Evolutionary conservation across 2,113 vertebrate genomes (phyloP), one percentile per base, ranked within the genome.

Genomic region (Anhinga rufa): DNA sequence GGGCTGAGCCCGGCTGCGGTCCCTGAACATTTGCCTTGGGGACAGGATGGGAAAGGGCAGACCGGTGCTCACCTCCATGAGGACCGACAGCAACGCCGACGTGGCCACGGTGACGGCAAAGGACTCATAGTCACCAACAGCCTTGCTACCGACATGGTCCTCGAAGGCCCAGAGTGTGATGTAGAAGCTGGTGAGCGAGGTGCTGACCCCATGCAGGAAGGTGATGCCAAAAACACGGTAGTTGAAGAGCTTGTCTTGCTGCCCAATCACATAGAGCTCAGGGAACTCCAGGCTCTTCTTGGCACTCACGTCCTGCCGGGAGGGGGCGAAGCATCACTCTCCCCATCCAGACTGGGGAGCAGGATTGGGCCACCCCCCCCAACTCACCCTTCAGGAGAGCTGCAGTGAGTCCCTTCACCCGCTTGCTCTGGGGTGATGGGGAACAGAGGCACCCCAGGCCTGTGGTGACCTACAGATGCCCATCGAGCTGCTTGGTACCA

Each of bases 151-250:
- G 0, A 95, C 84, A 0, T n/a, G 89, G 96, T 99, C 84, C 24
- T 87, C 29, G 42, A 98, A 98, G 92, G 98, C 96, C 85, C 98
- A 98, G 38, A 98, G 75, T 0, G 99, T 90, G 21, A 99, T 34
- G 89, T 99, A 99, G 98, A 99, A 99, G 92, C 98, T 97, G 68
- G 97, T 54, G 3, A 99, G 87, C 0, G 99, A 99, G 14, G 98
- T 96, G 91, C 98, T 96, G 18, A 96, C 51, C 6, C 99, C 98
- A 0, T 99, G 98, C n/a, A 98, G 58, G 6, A 99, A 16, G 2
- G 98, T 98, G 52, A 94, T 12, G 2, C 84, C n/a, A 20, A 99
- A 95, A 10, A 97, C 60, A 0, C 95, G 40, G 52, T 98, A 98
- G 95, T 98, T 99, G 96, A 99, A 99, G n/a, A 99, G 97, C 83